Conservation (phyloP, 2,797 vertebrate species). For the Melanotaenia pygmaea region DNA sequence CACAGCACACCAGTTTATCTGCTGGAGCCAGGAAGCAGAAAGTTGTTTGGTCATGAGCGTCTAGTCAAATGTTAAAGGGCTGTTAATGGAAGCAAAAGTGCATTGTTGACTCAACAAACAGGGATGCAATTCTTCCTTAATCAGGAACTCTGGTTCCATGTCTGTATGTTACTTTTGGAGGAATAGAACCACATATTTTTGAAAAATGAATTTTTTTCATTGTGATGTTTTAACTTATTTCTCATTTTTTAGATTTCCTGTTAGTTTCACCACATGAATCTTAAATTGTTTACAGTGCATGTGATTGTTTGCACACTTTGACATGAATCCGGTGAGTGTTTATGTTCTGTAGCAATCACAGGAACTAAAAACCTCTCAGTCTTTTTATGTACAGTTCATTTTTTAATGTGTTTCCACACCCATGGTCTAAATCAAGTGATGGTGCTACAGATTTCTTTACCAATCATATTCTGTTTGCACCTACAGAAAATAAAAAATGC, state of each 20-base stretch:
- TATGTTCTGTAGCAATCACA: constrained; percentile 8
- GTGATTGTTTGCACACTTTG: constrained; percentile 22
- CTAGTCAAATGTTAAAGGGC: constrained; percentile 34
- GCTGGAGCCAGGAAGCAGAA: constrained; percentile 19
- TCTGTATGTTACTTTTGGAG: constrained; percentile 25
- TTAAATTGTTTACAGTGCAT: constrained; percentile 13
- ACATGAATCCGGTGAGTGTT: constrained; percentile 12
- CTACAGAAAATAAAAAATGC: constrained; percentile 18
- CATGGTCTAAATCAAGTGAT: constrained; percentile 36
- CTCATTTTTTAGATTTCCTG: constrained; percentile 23
- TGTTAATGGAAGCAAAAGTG: constrained; percentile 20
- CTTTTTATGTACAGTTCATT: constrained; percentile 14
- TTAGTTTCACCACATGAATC: constrained; percentile 14
- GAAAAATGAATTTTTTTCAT: constrained; percentile 24
- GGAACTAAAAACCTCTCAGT: constrained; percentile 11
- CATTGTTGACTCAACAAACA: constrained; percentile 11
- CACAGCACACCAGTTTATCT: not conserved
- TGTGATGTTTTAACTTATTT: constrained; percentile 54
- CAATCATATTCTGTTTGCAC: constrained; percentile 36
- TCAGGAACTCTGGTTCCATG: not conserved
- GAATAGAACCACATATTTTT: constrained; percentile 42
- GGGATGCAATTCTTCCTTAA: constrained; percentile 16
- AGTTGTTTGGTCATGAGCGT: constrained; percentile 18
- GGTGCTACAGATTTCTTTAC: constrained; percentile 49
- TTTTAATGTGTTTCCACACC: constrained; percentile 2